Percentiles rank a stretch among this genome's conserved stretches.
Evolutionary conservation across 2,888 invertebrate species (phyloP).

Genomic region (Tenthredo amoena): DNA sequence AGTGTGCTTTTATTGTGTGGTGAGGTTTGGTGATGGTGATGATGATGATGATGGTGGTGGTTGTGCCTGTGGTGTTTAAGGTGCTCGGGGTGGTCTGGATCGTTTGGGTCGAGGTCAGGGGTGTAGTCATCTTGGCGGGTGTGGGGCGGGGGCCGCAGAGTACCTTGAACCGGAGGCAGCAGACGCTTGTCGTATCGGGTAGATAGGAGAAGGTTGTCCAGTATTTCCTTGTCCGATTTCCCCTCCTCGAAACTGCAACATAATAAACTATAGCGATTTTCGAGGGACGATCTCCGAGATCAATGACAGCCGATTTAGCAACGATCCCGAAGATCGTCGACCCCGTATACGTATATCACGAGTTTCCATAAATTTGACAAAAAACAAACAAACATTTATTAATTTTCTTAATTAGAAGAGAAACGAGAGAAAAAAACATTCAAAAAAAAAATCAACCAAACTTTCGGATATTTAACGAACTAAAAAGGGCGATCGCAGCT

Average conservation of each 20-base stretch:
- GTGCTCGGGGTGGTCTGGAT: slow-evolving; percentile 75
- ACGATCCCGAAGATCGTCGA: slow-evolving; percentile 10
- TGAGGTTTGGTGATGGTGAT: slow-evolving; percentile 70
- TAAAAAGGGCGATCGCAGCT: not conserved
- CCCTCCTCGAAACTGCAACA: slow-evolving; percentile 92
- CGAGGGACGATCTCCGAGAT: slow-evolving; percentile 15
- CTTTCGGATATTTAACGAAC: not conserved
- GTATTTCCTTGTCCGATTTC: slow-evolving; percentile 95
- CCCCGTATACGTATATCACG: not conserved
- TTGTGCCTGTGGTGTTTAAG: slow-evolving; percentile 75
- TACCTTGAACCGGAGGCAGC: slow-evolving; percentile 94
- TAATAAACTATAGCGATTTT: slow-evolving; percentile 61
- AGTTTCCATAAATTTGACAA: not conserved
- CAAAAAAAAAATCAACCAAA: not conserved
- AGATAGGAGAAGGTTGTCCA: slow-evolving; percentile 93
- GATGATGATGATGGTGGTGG: slow-evolving; percentile 71
- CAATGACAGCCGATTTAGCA: not conserved
- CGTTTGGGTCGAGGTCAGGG: slow-evolving; percentile 74
- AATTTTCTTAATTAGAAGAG: too few relatives aligned
- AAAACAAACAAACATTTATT: too few relatives aligned
- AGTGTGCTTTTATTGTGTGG: slow-evolving; percentile 77
- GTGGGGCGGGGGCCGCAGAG: slow-evolving; percentile 76
- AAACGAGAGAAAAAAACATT: not conserved
- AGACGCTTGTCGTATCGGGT: slow-evolving; percentile 96
- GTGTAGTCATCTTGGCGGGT: slow-evolving; percentile 75